A percentile compares a stretch with the other conserved stretches of the same genome.
Conservation (phyloP, 2,888 invertebrate species). For the Serrognathus titanus region DNA sequence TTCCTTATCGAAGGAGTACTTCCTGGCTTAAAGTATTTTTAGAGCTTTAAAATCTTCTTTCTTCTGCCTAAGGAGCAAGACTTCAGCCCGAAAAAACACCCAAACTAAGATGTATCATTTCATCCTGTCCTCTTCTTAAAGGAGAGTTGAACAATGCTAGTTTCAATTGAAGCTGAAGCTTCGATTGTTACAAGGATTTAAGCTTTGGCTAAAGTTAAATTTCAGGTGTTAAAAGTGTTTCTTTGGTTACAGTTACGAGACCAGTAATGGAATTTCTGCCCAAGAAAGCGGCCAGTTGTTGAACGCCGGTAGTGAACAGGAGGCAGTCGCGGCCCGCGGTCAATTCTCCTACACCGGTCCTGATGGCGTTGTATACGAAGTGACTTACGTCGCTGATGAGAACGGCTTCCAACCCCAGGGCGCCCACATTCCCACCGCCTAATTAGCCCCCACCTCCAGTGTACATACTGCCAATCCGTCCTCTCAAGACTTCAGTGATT, state of each 20-base stretch:
- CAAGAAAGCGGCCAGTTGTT: slow-evolving; percentile 59
- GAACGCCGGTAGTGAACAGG: slow-evolving; percentile 62
- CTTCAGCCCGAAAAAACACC: no score
- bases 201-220: background rate
- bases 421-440: slow-evolving; percentile 45
- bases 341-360: slow-evolving; percentile 59
- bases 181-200: background rate
- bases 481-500: no score
- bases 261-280: slow-evolving; percentile 63
- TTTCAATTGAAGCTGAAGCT: no score
- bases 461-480: no score
- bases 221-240: background rate
- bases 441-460: background rate
- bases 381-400: slow-evolving; percentile 60
- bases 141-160: no score
- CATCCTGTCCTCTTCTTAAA: no score
- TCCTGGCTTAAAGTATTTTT: no score
- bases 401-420: slow-evolving; percentile 57
- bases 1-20: no score
- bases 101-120: no score
- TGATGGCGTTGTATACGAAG: slow-evolving; percentile 61
- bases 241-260: slow-evolving; percentile 53
- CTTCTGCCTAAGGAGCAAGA: no score
- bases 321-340: slow-evolving; percentile 61
- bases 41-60: no score